Conservation (phyloP, 1,140 invertebrate genomes). For the Lepidurus arcticus region DNA sequence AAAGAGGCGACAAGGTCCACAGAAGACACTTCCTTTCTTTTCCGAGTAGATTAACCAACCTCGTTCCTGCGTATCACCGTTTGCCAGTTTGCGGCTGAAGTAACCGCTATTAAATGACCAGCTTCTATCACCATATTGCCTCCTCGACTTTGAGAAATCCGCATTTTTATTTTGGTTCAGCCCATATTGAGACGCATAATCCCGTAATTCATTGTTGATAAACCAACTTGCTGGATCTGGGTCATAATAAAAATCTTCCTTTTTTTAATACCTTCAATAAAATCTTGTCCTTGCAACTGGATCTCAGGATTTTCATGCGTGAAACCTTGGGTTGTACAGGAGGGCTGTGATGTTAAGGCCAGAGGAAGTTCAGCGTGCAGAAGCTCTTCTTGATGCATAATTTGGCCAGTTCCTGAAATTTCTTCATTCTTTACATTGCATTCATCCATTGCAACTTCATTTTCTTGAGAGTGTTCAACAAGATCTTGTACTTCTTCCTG, state of each 20-base stretch:
- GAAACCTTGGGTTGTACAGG: no score
- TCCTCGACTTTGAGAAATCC: neutral
- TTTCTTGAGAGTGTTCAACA: neutral
- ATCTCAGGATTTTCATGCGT: no score
- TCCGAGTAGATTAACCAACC: neutral
- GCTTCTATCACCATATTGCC: neutral
- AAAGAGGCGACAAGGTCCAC: neutral
- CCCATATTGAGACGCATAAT: neutral
- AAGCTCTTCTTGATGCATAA: no score
- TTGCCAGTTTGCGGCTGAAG: neutral
- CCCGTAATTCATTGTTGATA: neutral
- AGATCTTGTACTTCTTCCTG: neutral
- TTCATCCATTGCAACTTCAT: no score
- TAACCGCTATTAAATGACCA: slow-evolving; percentile 6
- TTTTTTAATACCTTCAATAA: no score
- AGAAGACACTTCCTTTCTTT: neutral
- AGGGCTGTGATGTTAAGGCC: no score
- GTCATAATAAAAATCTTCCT: no score
- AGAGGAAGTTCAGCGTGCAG: no score
- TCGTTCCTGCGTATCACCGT: neutral
- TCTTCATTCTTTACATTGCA: no score
- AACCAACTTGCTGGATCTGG: no score
- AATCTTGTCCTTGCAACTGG: no score
- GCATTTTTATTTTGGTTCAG: slow-evolving; percentile 1
- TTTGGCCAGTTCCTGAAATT: no score